phyloP scores from a whole-genome alignment of 1,140 invertebrate genomes.

The Anthonomus grandis region DNA sequence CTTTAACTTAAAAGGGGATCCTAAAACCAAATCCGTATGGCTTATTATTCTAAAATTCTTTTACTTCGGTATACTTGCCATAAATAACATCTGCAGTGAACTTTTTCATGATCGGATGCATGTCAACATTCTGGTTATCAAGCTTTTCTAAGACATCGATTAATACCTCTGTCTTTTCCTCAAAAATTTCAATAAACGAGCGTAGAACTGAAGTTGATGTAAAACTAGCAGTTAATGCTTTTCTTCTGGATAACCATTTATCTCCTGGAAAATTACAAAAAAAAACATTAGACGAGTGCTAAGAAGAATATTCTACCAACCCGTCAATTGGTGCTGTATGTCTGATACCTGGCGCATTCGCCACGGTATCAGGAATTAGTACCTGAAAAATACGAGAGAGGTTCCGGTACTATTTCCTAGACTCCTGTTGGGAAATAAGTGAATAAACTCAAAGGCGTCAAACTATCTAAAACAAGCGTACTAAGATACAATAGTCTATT shows the following conservation, averaged over 20 bases:
- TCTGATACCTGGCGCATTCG: too few relatives aligned
- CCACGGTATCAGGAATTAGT: too few relatives aligned
- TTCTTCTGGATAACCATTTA: conserved; percentile 24
- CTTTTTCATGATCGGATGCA: conserved; percentile 15
- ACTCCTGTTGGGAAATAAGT: too few relatives aligned
- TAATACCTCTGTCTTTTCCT: conserved; percentile 11
- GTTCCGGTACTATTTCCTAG: too few relatives aligned
- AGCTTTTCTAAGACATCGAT: conserved; percentile 3
- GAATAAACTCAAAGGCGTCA: too few relatives aligned
- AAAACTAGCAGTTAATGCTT: conserved; percentile 16
- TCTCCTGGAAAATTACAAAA: conserved; percentile 11
- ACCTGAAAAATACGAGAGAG: too few relatives aligned
- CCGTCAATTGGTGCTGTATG: too few relatives aligned
- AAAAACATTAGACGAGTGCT: conserved; percentile 1
- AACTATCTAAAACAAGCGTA: too few relatives aligned
- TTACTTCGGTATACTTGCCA: conserved; percentile 8
- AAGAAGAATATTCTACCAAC: too few relatives aligned
- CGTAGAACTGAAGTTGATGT: neutral
- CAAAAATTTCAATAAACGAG: conserved; percentile 14
- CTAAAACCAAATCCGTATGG: too few relatives aligned
- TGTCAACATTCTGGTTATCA: conserved; percentile 1
- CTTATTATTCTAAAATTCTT: neutral
- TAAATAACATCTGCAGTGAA: conserved; percentile 24
- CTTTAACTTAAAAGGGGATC: too few relatives aligned
- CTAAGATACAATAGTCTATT: too few relatives aligned